These are phyloP conservation scores for Ceyx erithaca DNA, from an alignment of 2,797 vertebrate genomes.

Conservation along the genomic window DNA sequence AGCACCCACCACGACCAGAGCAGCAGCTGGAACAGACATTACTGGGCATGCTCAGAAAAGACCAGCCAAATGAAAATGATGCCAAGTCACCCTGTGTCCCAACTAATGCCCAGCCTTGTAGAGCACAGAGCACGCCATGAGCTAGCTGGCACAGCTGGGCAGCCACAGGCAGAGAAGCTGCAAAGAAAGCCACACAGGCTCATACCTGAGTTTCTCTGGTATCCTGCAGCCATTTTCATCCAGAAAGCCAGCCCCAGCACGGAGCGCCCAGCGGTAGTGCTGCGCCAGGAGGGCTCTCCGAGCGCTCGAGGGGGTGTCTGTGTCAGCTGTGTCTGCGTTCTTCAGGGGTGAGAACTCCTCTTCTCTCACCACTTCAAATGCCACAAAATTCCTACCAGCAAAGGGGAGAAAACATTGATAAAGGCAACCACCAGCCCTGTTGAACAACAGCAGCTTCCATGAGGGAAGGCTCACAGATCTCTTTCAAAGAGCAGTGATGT, in stretches of 20 bases:
- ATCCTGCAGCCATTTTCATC: conserved; percentile 75
- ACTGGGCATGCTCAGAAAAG: not conserved
- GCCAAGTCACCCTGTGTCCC: not conserved
- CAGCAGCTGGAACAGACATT: not conserved
- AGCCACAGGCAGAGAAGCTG: not conserved
- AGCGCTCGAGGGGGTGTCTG: conserved; percentile 85
- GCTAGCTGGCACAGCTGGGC: not conserved
- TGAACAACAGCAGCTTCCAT: not conserved
- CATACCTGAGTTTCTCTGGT: conserved; percentile 74
- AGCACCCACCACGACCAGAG: not conserved
- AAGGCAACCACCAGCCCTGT: not conserved
- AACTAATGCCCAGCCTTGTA: accelerated
- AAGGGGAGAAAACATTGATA: not conserved
- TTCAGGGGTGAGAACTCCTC: conserved; percentile 96
- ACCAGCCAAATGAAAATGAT: not conserved
- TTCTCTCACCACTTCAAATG: conserved; percentile 90
- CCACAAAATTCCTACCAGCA: conserved; percentile 87
- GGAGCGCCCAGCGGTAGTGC: conserved; percentile 88
- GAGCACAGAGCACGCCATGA: not conserved
- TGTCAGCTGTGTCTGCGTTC: conserved; percentile 83
- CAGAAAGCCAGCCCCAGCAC: conserved; percentile 83
- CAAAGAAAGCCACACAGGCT: not conserved
- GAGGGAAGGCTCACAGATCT: not conserved
- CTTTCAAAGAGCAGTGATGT: not conserved
- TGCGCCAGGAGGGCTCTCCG: conserved; percentile 85